Evolutionary conservation across 2,888 invertebrate species (phyloP), one percentile per base, ranked within the genome.

Genomic region (Trissolcus brochymenae): DNA sequence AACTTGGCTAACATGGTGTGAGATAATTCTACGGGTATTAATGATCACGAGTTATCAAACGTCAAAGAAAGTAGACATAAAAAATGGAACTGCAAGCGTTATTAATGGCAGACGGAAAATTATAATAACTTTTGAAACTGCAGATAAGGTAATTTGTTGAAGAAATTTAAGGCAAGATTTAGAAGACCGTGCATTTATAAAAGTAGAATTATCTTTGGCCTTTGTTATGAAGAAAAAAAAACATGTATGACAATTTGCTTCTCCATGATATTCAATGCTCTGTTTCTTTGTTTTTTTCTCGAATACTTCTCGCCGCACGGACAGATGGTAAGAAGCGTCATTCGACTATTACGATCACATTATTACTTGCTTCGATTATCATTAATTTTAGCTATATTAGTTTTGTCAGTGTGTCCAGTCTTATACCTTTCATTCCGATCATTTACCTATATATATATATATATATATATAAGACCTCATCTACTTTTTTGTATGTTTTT

Each of bases 241-340:
- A 46, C 61, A 29, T 65, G 70, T 50, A 62, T 51, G 35, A 64
- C 56, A 57, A 57, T 16, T 74, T 67, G 59, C 72, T 61, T 78
- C 64, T 41, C 75, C 75, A 55, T 71, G 71, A 29, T 75, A 78
- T 35, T 11, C 64, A 78, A 78, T 80, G 80, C 60, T 83, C 80
- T 81, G 72, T 83, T 80, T 83, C 75, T 84, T 83, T 84, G 79
- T 81, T 73, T 80, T 25, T 80, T 79, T 82, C 82, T 77, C 80
- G 77, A 82, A 82, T 64, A 67, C 80, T 81, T 80, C 81, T 82
- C 84, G 88, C 87, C 86, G 87, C 87, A 84, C 82, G 89, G 89
- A 88, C 88, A 89, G 89, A 89, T 89, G 89, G 89, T 89, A 89
- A 89, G 89, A 89, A 79, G 82, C 84, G 82, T 83, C 84, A 82